Conservation (phyloP, 2,888 invertebrate genomes). For the Folsomia candida region DNA sequence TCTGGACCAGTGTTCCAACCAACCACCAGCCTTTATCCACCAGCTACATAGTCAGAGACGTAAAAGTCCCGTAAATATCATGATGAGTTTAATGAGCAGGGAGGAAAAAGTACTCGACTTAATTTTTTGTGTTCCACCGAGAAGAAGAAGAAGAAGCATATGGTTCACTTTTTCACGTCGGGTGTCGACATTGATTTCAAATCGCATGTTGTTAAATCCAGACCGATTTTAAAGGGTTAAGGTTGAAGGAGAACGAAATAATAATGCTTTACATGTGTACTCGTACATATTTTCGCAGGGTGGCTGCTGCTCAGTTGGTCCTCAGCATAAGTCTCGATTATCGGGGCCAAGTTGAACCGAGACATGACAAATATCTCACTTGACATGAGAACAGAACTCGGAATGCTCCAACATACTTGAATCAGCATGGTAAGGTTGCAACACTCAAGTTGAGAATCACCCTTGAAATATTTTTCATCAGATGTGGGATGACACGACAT, state of each 20-base stretch:
- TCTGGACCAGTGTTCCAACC: neutral
- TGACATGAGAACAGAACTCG: neutral
- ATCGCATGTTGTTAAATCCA: neutral
- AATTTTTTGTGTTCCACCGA: neutral
- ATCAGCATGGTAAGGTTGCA: too few relatives aligned
- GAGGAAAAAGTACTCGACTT: neutral
- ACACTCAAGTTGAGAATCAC: too few relatives aligned
- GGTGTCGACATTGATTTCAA: neutral
- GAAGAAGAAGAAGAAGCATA: neutral
- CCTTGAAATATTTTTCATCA: neutral
- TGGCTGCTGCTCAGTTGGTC: too few relatives aligned
- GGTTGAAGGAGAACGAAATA: too few relatives aligned
- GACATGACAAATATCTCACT: neutral
- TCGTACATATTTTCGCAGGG: too few relatives aligned
- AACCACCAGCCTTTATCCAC: too few relatives aligned
- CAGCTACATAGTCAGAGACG: too few relatives aligned
- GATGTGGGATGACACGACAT: neutral
- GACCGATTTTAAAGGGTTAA: neutral
- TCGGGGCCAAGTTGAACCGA: neutral
- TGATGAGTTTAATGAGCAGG: neutral
- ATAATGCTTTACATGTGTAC: too few relatives aligned
- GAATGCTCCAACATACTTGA: neutral
- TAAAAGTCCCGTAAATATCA: neutral
- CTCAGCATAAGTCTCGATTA: neutral
- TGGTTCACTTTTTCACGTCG: neutral